phyloP scores from a whole-genome alignment of 2,888 invertebrate species.

The Ophion obscuratus region DNA sequence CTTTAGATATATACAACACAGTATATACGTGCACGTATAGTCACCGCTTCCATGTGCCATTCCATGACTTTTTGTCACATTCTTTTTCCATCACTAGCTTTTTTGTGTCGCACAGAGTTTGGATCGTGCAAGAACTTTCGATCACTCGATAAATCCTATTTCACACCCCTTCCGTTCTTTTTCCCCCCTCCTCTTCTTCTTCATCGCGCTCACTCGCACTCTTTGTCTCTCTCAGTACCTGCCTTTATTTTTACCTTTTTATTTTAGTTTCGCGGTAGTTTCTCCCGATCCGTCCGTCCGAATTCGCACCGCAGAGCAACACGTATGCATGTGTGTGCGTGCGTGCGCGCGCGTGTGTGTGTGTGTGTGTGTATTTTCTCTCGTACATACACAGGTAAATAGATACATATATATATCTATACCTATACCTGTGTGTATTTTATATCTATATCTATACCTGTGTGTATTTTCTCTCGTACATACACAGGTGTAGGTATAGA shows the following conservation, averaged over 20 bases:
- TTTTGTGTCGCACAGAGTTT: constrained; percentile 53
- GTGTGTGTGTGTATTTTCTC: no score
- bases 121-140: constrained; percentile 65
- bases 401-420: no score
- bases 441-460: no score
- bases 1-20: constrained; percentile 6
- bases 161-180: constrained; percentile 60
- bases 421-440: no score
- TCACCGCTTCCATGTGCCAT: neutral
- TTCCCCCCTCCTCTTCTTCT: constrained; percentile 3
- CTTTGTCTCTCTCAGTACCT: constrained; percentile 45
- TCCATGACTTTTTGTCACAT: constrained; percentile 19
- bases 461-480: no score
- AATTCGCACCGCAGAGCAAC: constrained; percentile 24
- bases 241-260: neutral
- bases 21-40: neutral
- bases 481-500: neutral
- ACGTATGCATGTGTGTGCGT: neutral
- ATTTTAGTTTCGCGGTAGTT: constrained; percentile 61
- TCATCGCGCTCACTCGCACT: neutral
- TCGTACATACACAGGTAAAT: no score
- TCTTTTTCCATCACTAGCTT: constrained; percentile 51
- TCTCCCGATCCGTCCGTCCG: constrained; percentile 51
- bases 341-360: no score
- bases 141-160: constrained; percentile 66